These are phyloP conservation scores for Hypocryptadius cinnamomeus DNA, from an alignment of 2,113 vertebrate genomes.

Conservation along the genomic window DNA sequence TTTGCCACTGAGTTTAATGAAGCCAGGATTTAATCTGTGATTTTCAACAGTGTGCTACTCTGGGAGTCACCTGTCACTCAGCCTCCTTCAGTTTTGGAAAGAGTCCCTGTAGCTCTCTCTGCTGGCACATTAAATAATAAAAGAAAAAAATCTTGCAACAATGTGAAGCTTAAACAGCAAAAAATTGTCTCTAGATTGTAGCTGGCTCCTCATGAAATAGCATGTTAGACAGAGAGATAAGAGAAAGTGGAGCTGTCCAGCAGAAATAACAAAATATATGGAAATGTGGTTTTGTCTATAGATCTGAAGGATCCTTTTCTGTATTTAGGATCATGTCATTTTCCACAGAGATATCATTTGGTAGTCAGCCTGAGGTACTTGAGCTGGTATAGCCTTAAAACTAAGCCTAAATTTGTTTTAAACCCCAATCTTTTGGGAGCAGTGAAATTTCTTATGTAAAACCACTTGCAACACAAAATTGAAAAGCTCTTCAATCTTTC, in stretches of 20 bases:
- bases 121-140: not conserved
- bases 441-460: not conserved
- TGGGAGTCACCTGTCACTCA: not conserved
- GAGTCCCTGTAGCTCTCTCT: not conserved
- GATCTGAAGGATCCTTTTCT: not conserved
- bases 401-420: not conserved
- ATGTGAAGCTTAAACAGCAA: not conserved
- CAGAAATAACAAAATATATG: not conserved
- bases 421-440: not conserved
- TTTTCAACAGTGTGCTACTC: not conserved
- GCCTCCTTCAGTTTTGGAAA: not conserved
- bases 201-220: not conserved
- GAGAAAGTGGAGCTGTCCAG: not conserved
- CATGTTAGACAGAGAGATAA: not conserved
- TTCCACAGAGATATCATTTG: not conserved
- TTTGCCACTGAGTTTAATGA: not conserved
- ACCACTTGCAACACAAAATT: not conserved
- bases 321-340: not conserved
- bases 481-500: not conserved
- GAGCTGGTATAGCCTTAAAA: not conserved
- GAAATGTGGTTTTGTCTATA: not conserved
- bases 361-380: not conserved
- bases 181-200: not conserved
- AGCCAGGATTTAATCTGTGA: not conserved
- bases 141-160: not conserved